Conservation (phyloP, 1,140 invertebrate species). For the Apocrypta bakeri region DNA sequence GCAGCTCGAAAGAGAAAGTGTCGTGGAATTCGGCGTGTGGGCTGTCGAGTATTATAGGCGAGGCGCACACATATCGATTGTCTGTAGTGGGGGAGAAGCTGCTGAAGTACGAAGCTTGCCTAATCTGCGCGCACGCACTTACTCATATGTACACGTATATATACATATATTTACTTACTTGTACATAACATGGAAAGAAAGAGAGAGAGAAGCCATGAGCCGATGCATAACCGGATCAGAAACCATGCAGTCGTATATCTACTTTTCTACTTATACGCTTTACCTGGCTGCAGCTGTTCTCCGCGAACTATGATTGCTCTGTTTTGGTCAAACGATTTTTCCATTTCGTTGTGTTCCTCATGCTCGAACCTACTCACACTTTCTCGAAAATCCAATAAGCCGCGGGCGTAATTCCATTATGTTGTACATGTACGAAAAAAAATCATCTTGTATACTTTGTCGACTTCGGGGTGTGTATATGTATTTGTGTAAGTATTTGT, state of each 20-base stretch:
- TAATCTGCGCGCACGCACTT: background rate
- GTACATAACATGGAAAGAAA: background rate
- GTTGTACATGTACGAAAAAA: too few species aligned
- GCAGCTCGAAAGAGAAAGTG: constrained; percentile 44
- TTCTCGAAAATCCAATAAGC: constrained; percentile 27
- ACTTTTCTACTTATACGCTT: constrained; percentile 70
- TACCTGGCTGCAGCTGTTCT: constrained; percentile 64
- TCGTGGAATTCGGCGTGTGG: constrained; percentile 47
- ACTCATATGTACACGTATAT: background rate
- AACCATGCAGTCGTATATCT: constrained; percentile 73
- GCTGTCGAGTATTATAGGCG: constrained; percentile 24
- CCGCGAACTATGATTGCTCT: background rate
- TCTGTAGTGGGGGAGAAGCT: background rate
- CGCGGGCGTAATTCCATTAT: background rate
- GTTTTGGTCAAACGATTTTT: background rate
- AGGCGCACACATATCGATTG: constrained; percentile 42
- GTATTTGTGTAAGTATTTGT: too few species aligned
- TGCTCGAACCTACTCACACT: too few species aligned
- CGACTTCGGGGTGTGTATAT: too few species aligned
- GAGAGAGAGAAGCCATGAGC: background rate
- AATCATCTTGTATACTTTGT: too few species aligned
- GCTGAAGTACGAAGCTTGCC: background rate
- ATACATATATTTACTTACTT: background rate
- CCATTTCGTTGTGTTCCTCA: background rate
- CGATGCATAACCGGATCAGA: constrained; percentile 72